Evolutionary conservation across 2,113 vertebrate genomes (phyloP).

Genomic region (Aspiorhynchus laticeps): DNA sequence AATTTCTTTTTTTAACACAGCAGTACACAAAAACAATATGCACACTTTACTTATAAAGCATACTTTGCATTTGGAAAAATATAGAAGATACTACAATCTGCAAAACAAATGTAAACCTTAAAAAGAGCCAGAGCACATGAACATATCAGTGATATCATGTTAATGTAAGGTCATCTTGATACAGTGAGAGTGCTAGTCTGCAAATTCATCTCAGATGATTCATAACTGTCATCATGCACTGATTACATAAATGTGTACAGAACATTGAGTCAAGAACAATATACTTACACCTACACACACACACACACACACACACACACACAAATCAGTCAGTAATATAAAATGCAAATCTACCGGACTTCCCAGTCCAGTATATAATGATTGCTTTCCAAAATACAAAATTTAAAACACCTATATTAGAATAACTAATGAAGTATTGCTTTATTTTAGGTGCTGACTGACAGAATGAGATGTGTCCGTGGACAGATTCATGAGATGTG

Average conservation of each 20-base stretch:
- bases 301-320: too few species aligned
- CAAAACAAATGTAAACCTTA: conserved; percentile 24
- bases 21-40: neutral
- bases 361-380: neutral
- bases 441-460: neutral
- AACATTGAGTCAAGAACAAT: neutral
- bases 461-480: neutral
- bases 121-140: conserved; percentile 17
- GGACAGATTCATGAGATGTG: neutral
- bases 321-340: neutral
- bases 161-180: conserved; percentile 45
- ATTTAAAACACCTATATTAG: neutral
- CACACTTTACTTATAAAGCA: neutral
- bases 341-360: neutral
- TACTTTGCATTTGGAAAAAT: conserved; percentile 18
- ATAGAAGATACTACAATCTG: conserved; percentile 20
- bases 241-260: conserved; percentile 3
- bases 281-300: neutral
- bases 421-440: neutral
- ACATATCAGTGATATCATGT: conserved; percentile 34
- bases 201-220: conserved; percentile 47
- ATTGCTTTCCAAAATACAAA: neutral
- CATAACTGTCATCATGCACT: conserved; percentile 40
- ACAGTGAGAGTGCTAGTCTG: conserved; percentile 40
- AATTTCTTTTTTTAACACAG: neutral